These are phyloP conservation scores for Zaprionus gabonicus DNA, from an alignment of 1,140 invertebrate genomes.

Conservation along the genomic window DNA sequence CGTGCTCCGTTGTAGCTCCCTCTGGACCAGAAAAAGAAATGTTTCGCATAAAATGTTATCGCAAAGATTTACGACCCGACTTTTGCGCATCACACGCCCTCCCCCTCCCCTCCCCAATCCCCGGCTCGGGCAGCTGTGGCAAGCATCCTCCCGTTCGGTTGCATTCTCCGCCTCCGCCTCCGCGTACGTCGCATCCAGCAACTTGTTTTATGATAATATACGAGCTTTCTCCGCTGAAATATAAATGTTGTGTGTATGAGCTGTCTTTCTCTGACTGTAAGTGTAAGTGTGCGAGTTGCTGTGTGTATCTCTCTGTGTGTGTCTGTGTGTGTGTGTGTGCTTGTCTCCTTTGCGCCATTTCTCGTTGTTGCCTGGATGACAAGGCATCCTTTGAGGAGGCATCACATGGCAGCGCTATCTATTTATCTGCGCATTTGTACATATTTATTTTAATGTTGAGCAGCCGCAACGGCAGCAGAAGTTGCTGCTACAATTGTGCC, in stretches of 20 bases:
- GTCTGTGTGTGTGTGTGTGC: constrained; percentile 18
- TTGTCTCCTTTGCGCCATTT: constrained; percentile 71
- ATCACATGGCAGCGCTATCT: constrained; percentile 78
- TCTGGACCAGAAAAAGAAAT: constrained; percentile 84
- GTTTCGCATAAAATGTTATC: constrained; percentile 85
- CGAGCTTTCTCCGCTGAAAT: constrained; percentile 85
- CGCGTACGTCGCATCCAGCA: constrained; percentile 64
- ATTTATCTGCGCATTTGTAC: constrained; percentile 83
- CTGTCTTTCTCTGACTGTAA: constrained; percentile 44
- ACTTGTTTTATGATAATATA: constrained; percentile 85
- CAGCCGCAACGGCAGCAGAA: constrained; percentile 56
- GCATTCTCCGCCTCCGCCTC: not conserved
- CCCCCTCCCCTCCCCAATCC: not conserved
- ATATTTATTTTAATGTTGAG: constrained; percentile 84
- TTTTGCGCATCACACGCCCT: constrained; percentile 84
- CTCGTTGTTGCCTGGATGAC: constrained; percentile 47
- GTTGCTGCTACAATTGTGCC: constrained; percentile 68
- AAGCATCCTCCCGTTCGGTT: not conserved
- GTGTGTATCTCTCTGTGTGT: constrained; percentile 12
- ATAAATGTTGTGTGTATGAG: constrained; percentile 82
- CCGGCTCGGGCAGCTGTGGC: too few species aligned
- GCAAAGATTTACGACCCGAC: constrained; percentile 85
- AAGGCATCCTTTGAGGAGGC: constrained; percentile 79
- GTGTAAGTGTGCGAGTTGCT: constrained; percentile 25
- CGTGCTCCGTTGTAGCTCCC: constrained; percentile 67